Evolutionary conservation across 2,113 vertebrate species (phyloP).

Genomic region (Rhinopithecus roxellana): DNA sequence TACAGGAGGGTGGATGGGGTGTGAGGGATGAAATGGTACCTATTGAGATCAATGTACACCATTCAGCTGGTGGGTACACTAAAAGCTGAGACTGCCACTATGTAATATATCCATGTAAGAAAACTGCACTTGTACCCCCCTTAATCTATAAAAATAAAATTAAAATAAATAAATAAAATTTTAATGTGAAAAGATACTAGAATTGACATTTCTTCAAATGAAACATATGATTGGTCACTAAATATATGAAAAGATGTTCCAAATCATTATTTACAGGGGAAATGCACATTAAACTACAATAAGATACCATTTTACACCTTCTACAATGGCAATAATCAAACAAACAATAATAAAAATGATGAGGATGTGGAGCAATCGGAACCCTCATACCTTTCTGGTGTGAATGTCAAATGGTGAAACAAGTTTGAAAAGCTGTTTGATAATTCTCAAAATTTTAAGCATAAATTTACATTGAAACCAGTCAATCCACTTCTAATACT

Average conservation of each 20-base stretch:
- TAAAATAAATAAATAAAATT: too few relatives aligned
- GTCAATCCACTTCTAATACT: neutral
- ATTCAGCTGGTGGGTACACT: too few relatives aligned
- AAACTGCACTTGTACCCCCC: too few relatives aligned
- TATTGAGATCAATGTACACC: too few relatives aligned
- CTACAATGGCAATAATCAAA: neutral
- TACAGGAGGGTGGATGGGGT: too few relatives aligned
- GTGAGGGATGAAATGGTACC: too few relatives aligned
- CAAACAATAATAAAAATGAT: neutral
- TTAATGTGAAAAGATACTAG: too few relatives aligned
- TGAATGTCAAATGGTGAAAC: neutral
- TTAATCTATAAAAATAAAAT: too few relatives aligned
- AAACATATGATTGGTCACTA: neutral
- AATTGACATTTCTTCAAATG: neutral
- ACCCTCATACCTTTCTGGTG: neutral
- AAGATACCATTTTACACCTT: neutral
- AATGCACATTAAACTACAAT: neutral
- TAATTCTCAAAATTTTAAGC: neutral
- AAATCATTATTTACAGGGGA: neutral
- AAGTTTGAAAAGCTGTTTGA: neutral
- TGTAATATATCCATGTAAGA: too few relatives aligned
- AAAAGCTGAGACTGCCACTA: too few relatives aligned
- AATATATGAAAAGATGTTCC: neutral
- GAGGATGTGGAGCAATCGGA: neutral
- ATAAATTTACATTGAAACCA: neutral